Evolutionary conservation across 2,888 invertebrate species (phyloP), one percentile per base, ranked within the genome.

Genomic region (Meteorus colon): DNA sequence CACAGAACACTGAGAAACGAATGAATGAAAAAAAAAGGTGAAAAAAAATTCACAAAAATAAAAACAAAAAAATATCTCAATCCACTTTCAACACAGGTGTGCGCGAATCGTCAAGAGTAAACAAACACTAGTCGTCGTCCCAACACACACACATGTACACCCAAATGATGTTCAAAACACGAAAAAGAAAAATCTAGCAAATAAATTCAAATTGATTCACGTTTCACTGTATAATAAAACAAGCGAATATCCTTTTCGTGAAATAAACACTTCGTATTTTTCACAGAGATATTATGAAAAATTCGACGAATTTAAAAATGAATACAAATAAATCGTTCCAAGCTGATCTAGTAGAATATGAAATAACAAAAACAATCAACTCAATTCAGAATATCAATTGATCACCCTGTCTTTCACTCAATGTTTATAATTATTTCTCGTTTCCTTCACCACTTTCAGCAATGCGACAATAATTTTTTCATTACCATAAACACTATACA

Each of bases 101-200:
- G 48, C n/a, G 48, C 48, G n/a, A 48, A 48, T 48, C n/a, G 48
- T 48, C 48, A 48, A n/a, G 48, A n/a, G 48, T 48, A 48, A 48
- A 48, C 48, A 41, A 41, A 5, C 41, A 41, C 41, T 41, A 8
- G 41, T 41, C 41, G 41, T 10, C 41, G 41, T 41, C 8, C 41
- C 12, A 41, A 48, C 48, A 48, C 48, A 48, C n/a, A 48, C 48
- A 48, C 48, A 16, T 16, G n/a, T n/a, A n/a, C 4, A n/a, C n/a
- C 16, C 16, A 4, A 2, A n/a, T n/a, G 16, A 48, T n/a, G 4
- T 48, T 48, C 16, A 16, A 48, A n/a, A 48, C n/a, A n/a, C 41
- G 41, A 12, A 8, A 8, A 41, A 41, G 0, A 41, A 41, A 41
- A 41, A 41, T 12, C 41, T 41, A 41, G 4, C 41, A 48, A 48